Base-by-base conservation (phyloP, 1,140 invertebrate species). In the Berghia stephanieae region DNA sequence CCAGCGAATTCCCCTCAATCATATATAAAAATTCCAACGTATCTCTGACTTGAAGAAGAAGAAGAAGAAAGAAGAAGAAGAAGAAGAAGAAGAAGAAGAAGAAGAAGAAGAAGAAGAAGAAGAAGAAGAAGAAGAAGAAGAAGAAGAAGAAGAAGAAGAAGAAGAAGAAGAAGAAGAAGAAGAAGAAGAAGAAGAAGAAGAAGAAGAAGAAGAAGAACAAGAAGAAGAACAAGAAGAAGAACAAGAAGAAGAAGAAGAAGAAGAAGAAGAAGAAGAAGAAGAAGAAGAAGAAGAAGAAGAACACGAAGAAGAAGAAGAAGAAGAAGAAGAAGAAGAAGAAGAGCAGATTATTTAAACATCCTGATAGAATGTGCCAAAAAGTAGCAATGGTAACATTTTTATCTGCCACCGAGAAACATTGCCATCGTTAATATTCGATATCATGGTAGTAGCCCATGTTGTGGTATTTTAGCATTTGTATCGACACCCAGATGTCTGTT, bases 121-220 rank as follows among this genome's bases (percentile, higher is more conserved):
- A 70, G 67, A 70, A 43, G 67, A 70, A 70, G 67, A 70, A 70
- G 67, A 70, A 70, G 67, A 70, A 70, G 67, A 70, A 70, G 67
- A 70, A 70, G 38, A 70, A 70, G 67, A 70, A 70, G 38, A 70
- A 70, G 67, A 70, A 70, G 67, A 70, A 70, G 67, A 70, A 70
- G 67, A 55, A 70, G 67, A 70, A 70, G 67, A 70, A 70, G 67
- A 70, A 70, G 67, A 70, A 70, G 67, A 70, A 70, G 67, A 70
- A 70, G 69, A 72, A 44, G 69, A 72, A 44, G 69, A 72, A 46
- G 69, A 72, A 72, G 69, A 72, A 72, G 69, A 72, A 2, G 69
- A 72, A 72, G 69, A 72, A 72, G 69, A 72, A 49, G 69, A 72
- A 72, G 69, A 72, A 1, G 69, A 72, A 72, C 18, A 49, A 72